Base-by-base conservation (phyloP, 2,797 vertebrate species). In the Chloroceryle amazona region DNA sequence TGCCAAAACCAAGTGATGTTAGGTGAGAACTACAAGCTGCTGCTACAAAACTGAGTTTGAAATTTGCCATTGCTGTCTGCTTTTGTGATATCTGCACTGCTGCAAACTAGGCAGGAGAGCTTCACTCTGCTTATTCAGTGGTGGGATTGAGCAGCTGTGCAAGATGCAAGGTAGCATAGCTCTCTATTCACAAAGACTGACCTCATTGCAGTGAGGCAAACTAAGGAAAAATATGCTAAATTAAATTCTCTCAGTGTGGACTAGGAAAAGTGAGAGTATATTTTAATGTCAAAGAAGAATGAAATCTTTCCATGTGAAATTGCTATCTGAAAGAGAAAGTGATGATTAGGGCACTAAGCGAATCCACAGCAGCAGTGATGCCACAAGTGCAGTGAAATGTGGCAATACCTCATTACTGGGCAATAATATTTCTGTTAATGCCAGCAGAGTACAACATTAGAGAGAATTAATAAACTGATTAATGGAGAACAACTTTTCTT, bases 21-120 rank as follows among this genome's bases (percentile, higher is more conserved):
- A 33, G 19, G 4, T 63, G 21, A 37, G 28, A 8, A 4, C 22
- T 60, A 49, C 29, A 52, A 67, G 22, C 21, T 54, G 12, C 58
- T 85, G 37, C 46, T 72, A 21, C 25, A 25, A 60, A 91, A 29
- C 2, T 0, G 6, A 51, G 31, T 35, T 35, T 0, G 3, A 12
- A 17, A 2, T 71, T 76, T 74, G 14, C 25, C 7, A 8, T 14
- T n/a, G 17, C n/a, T 51, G 17, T 71, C n/a, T 70, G 22, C 3
- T 37, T 52, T 57, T 31, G 7, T 57, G 26, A 10, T 31, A 11
- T 13, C 65, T 68, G 19, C 46, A 26, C 15, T 2, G 4, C 12
- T 25, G 11, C 19, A 63, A 18, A 46, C 0, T 3, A 67, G 41
- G 9, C 41, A 74, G 35, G 31, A 90, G 18, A 70, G 28, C 10